These are phyloP conservation scores for Eunapius fragilis DNA, from an alignment of 37 sponge, comb jelly and placozoan species.

Conservation along the genomic window DNA sequence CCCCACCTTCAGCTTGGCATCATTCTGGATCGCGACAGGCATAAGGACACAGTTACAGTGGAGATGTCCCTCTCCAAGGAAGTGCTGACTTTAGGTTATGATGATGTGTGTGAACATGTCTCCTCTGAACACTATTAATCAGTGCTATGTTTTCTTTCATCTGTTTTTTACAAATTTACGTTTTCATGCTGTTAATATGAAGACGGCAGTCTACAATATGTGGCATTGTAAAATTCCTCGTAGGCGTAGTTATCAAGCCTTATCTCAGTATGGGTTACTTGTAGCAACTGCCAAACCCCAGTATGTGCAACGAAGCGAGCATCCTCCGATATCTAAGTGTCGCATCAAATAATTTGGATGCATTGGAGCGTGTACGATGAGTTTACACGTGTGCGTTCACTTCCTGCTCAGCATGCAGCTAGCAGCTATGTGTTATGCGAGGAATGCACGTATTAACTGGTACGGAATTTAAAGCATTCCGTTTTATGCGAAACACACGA, in stretches of 20 bases:
- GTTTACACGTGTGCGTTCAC: too few relatives aligned
- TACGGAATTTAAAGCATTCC: too few relatives aligned
- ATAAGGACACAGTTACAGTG: conserved; percentile 48
- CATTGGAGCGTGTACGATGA: background rate
- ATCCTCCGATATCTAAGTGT: background rate
- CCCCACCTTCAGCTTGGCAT: conserved; percentile 55
- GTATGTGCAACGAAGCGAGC: background rate
- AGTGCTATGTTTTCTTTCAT: background rate
- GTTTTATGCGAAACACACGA: too few relatives aligned
- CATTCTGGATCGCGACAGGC: conserved; percentile 54
- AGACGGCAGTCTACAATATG: too few relatives aligned
- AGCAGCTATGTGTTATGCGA: too few relatives aligned
- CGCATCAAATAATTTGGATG: background rate
- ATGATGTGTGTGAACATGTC: conserved; percentile 73
- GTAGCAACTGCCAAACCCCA: background rate
- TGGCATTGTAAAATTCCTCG: too few relatives aligned
- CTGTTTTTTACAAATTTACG: background rate
- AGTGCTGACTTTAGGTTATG: conserved; percentile 52
- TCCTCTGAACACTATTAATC: background rate
- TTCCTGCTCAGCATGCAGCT: too few relatives aligned
- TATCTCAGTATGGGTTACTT: background rate
- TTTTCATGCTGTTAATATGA: background rate
- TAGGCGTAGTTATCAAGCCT: background rate
- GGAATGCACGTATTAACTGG: too few relatives aligned
- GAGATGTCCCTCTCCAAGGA: conserved; percentile 42